Evolutionary conservation across 1,140 invertebrate species (phyloP).

Genomic region (Rhagoletis zephyria): DNA sequence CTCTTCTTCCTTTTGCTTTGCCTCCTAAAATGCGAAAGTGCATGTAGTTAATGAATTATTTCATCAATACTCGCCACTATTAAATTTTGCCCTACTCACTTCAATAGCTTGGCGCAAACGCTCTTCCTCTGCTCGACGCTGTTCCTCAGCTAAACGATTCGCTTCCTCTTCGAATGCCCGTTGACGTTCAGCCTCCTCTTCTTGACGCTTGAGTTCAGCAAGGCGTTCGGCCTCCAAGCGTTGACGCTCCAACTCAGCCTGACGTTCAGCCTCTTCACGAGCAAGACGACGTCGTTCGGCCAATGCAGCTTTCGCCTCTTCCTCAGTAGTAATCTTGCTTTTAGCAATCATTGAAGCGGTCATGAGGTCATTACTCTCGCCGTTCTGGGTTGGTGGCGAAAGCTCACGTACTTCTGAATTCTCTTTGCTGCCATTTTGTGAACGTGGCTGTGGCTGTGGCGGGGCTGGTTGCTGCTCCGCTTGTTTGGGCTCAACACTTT

Average conservation of each 20-base stretch:
- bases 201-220: slow-evolving; percentile 82
- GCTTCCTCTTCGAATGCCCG: slow-evolving; percentile 84
- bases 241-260: slow-evolving; percentile 86
- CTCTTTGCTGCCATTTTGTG: slow-evolving; percentile 66
- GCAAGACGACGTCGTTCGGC: slow-evolving; percentile 87
- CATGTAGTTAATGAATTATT: not conserved
- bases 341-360: slow-evolving; percentile 81
- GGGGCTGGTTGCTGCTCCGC: slow-evolving; percentile 61
- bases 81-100: slow-evolving; percentile 64
- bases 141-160: slow-evolving; percentile 80
- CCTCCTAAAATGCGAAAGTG: slow-evolving; percentile 72
- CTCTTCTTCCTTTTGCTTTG: slow-evolving; percentile 80
- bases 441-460: slow-evolving; percentile 55
- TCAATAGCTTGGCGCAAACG: slow-evolving; percentile 83
- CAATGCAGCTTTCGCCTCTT: slow-evolving; percentile 90
- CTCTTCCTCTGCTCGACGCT: slow-evolving; percentile 82
- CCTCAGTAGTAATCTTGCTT: slow-evolving; percentile 84
- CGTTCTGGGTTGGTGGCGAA: slow-evolving; percentile 61
- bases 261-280: slow-evolving; percentile 87
- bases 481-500: slow-evolving; percentile 72
- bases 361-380: slow-evolving; percentile 67
- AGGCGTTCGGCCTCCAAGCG: slow-evolving; percentile 83
- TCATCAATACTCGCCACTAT: no score
- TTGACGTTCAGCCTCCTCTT: slow-evolving; percentile 89
- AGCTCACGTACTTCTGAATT: slow-evolving; percentile 69